Evolutionary conservation across 2,113 vertebrate species (phyloP).

Genomic region (Helogale parvula): DNA sequence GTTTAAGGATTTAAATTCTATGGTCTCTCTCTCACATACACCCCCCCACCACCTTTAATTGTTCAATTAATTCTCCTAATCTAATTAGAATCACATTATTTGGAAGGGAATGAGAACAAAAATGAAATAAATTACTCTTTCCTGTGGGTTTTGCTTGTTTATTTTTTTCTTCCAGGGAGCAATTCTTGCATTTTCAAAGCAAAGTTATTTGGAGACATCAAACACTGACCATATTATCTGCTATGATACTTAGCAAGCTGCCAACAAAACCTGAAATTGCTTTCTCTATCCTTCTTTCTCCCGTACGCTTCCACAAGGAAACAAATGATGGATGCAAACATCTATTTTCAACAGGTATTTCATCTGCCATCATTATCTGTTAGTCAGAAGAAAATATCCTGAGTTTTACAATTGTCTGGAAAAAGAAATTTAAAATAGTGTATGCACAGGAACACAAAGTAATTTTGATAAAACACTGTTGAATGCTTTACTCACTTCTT

Average conservation of each 20-base stretch:
- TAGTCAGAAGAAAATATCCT: neutral
- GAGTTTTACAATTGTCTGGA: neutral
- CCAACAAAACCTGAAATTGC: conserved; percentile 2
- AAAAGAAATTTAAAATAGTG: neutral
- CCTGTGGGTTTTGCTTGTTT: neutral
- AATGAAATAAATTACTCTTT: neutral
- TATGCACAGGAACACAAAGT: neutral
- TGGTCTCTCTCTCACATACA: neutral
- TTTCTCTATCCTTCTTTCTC: conserved; percentile 43
- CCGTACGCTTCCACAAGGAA: neutral
- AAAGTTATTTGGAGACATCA: conserved; percentile 42
- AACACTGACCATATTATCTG: neutral
- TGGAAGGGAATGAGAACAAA: neutral
- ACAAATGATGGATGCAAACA: conserved; percentile 28
- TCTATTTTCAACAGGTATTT: conserved; percentile 38
- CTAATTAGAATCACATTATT: neutral
- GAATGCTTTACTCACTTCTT: conserved; percentile 15
- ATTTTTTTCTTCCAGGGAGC: neutral
- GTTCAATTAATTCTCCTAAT: neutral
- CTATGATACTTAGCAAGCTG: neutral
- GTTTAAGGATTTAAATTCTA: neutral
- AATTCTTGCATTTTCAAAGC: conserved; percentile 46
- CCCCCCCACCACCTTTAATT: neutral
- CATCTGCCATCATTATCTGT: conserved; percentile 38
- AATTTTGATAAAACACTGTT: neutral